Evolutionary conservation across 2,888 invertebrate species (phyloP), one percentile per base, ranked within the genome.

Genomic region (Lepidonotus clava): DNA sequence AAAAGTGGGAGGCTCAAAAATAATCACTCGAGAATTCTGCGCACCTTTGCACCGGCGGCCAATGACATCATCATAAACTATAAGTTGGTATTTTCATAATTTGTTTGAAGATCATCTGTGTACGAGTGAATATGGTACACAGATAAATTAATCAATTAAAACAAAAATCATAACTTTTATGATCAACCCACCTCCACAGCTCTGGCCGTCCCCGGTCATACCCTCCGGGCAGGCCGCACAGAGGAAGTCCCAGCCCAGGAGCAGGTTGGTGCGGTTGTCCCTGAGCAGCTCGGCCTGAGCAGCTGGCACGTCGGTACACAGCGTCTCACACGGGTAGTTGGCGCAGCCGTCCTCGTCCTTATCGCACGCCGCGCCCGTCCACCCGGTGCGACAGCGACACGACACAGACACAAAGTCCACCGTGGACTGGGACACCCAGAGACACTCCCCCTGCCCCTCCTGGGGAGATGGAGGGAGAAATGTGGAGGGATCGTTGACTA

Each of bases 311-410:
- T 61, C 61, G 28, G 61, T 61, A 28, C 61, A 61, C 61, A 28
- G 4, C 21, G 61, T 61, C 11, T 4, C 24, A 24, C 61, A 61
- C n/a, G 61, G 61, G 28, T 11, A 28, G 28, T 1, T 61, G 28
- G 61, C 28, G 28, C 61, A 61, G 5, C 61, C 61, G 61, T 61
- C 61, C 61, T 61, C 61, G 24, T 61, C 61, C 61, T 61, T 18
- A 32, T 61, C 61, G 28, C 61, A 61, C 2, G 61, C 21, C 2
- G 14, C 5, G 28, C 61, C 61, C 2, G 61, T 61, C 61, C 61
- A 61, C 24, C 61, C 61, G 21, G 24, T 61, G 11, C 24, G 21
- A 24, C 61, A 61, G 5, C 4, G 61, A 28, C 61, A 61, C 28
- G 28, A 18, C 2, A 61, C 61, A 1, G 24, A 4, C 61, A 61